A percentile compares a stretch with the other conserved stretches of the same genome.
Conservation (phyloP, 2,113 vertebrate genomes). For the Tachysurus fulvidraco region DNA sequence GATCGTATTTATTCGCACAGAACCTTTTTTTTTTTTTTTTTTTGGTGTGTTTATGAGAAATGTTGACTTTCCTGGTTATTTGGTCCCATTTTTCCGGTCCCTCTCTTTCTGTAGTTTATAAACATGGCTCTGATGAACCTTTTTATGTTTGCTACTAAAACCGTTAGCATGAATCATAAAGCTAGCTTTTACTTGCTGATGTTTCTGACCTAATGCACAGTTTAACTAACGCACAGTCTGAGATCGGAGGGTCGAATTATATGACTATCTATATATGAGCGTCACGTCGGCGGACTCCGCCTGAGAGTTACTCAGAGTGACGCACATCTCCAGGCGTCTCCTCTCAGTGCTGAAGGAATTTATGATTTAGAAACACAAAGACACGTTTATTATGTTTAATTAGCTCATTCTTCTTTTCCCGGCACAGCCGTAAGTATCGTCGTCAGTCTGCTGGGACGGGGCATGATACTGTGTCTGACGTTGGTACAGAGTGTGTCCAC, state of each 20-base stretch:
- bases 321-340: not conserved
- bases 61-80: not conserved
- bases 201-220: not conserved
- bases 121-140: not conserved
- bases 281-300: not conserved
- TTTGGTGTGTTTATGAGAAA: no score
- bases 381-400: constrained; percentile 12
- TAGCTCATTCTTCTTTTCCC: not conserved
- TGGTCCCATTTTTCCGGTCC: not conserved
- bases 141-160: not conserved
- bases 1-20: no score
- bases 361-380: not conserved
- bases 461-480: not conserved
- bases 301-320: not conserved
- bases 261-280: not conserved
- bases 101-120: not conserved
- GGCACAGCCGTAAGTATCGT: not conserved
- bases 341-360: not conserved
- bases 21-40: not conserved
- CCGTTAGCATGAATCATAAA: not conserved
- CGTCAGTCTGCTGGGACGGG: not conserved
- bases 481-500: not conserved
- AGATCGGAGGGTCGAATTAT: not conserved
- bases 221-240: not conserved
- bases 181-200: not conserved